Conservation (phyloP, 2,113 vertebrate species). For the Cettia cetti region DNA sequence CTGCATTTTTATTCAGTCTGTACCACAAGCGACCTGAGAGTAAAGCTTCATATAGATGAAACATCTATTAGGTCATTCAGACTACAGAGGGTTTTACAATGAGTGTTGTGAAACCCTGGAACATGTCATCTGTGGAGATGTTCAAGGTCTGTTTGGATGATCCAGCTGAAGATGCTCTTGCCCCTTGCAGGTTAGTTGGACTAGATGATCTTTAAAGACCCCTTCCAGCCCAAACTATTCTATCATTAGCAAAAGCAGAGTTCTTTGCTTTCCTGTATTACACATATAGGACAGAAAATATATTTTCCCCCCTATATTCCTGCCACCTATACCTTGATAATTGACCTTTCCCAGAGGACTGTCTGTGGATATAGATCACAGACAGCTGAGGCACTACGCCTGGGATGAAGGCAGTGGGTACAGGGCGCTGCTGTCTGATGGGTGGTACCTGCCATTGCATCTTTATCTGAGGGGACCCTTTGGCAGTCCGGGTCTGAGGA, state of each 20-base stretch:
- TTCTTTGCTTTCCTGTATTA: background rate
- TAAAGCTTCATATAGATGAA: background rate
- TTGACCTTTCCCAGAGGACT: background rate
- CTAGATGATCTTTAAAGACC: background rate
- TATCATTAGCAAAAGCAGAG: background rate
- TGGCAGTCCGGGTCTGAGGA: background rate
- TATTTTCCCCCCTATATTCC: fast-evolving
- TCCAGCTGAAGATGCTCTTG: background rate
- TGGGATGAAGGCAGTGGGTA: background rate
- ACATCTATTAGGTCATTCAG: background rate
- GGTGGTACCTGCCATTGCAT: no score
- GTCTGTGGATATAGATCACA: background rate
- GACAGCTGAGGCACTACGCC: background rate
- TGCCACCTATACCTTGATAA: background rate
- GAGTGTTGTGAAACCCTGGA: background rate
- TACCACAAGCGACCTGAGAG: background rate
- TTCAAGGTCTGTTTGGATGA: background rate
- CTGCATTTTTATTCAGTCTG: background rate
- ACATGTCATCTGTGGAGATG: background rate
- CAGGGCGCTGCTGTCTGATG: background rate
- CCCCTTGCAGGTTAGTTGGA: background rate
- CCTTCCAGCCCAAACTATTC: background rate
- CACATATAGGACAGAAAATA: background rate
- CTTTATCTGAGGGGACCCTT: no score
- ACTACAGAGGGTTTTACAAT: background rate